phyloP scores from a whole-genome alignment of 2,888 invertebrate genomes.

The Noctua pronuba region DNA sequence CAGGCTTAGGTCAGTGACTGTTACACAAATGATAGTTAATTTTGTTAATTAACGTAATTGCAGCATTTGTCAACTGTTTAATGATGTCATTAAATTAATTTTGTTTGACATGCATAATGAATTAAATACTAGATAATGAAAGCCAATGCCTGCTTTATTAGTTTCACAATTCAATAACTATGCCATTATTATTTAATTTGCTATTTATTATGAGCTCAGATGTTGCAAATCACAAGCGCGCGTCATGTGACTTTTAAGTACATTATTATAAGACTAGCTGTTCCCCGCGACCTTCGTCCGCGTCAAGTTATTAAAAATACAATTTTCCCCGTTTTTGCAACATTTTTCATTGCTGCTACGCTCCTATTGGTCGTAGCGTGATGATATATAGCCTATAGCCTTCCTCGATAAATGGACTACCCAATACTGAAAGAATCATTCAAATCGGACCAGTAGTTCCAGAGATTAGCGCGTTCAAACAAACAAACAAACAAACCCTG shows the following conservation, averaged over 20 bases:
- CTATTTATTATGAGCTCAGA: neutral
- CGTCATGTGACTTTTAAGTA: neutral
- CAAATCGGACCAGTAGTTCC: no score
- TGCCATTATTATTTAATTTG: constrained; percentile 4
- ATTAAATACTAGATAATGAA: constrained; percentile 2
- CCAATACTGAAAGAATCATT: no score
- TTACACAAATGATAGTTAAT: no score
- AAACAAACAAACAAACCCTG: no score
- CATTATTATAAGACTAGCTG: neutral
- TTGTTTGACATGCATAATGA: constrained; percentile 8
- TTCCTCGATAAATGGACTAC: no score
- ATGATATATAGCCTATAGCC: no score
- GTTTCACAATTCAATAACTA: constrained; percentile 11
- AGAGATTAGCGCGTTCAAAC: no score
- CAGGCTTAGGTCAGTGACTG: neutral
- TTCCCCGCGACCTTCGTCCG: no score
- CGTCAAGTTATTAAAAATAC: no score
- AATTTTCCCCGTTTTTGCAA: no score
- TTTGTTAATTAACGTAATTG: neutral
- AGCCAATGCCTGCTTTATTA: neutral
- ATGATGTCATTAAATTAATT: constrained; percentile 11
- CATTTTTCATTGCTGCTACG: no score
- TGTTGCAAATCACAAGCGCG: neutral
- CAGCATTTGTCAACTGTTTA: neutral
- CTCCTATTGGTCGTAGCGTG: no score